Conservation (phyloP, 2,113 vertebrate genomes). For the Vulpes vulpes region DNA sequence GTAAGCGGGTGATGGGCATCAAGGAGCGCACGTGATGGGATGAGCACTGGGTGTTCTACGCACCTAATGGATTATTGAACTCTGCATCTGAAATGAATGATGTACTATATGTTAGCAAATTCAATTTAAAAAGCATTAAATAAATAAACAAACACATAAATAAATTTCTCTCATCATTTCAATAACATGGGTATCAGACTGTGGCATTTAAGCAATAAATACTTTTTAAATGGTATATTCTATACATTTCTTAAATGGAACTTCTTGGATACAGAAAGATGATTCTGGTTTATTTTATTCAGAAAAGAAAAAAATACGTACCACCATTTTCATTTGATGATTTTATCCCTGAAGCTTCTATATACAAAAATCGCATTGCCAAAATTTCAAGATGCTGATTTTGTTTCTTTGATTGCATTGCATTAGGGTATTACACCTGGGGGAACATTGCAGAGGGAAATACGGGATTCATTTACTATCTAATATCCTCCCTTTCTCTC, state of each 20-base stretch:
- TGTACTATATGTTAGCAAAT: too few relatives aligned
- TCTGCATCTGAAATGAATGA: too few relatives aligned
- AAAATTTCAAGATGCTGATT: background rate
- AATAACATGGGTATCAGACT: background rate
- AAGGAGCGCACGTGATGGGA: too few relatives aligned
- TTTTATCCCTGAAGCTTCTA: background rate
- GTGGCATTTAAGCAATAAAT: background rate
- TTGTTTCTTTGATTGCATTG: background rate
- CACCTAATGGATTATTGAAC: too few relatives aligned
- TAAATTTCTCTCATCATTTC: background rate
- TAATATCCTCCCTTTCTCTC: background rate
- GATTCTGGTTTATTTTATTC: background rate
- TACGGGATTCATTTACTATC: background rate
- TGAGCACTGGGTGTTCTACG: too few relatives aligned
- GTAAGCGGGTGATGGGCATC: too few relatives aligned
- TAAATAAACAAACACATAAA: too few relatives aligned
- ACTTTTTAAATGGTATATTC: background rate
- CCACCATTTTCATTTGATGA: background rate
- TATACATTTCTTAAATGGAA: background rate
- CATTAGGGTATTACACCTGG: background rate
- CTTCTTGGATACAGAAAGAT: background rate
- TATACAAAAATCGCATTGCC: background rate
- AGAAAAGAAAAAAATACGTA: background rate
- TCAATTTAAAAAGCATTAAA: too few relatives aligned
- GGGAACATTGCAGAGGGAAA: background rate